Percentiles rank a stretch among this genome's conserved stretches.
Evolutionary conservation across 2,113 vertebrate species (phyloP).

Genomic region (Patagioenas fasciata): DNA sequence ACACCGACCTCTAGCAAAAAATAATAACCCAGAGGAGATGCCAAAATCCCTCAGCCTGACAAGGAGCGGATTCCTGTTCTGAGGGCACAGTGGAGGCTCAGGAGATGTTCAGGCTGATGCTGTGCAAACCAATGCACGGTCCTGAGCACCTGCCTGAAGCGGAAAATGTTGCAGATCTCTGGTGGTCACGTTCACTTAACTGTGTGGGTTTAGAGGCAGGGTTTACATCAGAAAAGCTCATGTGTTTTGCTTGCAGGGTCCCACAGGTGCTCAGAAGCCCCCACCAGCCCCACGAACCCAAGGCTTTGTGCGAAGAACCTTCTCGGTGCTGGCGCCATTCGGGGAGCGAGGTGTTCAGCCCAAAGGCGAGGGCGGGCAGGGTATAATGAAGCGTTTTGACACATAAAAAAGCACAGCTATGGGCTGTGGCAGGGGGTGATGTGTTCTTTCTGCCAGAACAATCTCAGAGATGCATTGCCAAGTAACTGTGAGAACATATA

Average conservation of each 20-base stretch:
- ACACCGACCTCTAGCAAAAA: not conserved
- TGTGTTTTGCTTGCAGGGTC: not conserved
- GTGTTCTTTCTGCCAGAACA: slow-evolving; percentile 47
- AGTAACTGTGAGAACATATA: slow-evolving; percentile 58
- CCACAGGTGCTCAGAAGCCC: not conserved
- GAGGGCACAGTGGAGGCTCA: not conserved
- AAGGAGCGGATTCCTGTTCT: not conserved
- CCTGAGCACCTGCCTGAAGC: not conserved
- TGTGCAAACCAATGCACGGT: not conserved
- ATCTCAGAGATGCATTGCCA: slow-evolving; percentile 50
- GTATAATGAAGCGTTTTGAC: slow-evolving; percentile 49
- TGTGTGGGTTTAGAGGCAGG: not conserved
- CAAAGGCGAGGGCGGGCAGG: not conserved
- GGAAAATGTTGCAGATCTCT: not conserved
- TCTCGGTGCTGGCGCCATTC: not conserved
- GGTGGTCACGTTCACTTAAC: not conserved
- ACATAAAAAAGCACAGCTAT: slow-evolving; percentile 17
- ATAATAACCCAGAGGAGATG: not conserved
- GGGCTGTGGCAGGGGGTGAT: slow-evolving; percentile 38
- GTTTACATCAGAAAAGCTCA: not conserved
- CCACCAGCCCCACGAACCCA: not conserved
- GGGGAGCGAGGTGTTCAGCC: not conserved
- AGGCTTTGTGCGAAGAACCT: not conserved
- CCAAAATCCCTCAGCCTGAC: not conserved
- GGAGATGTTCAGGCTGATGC: not conserved